Conservation (phyloP, 2,113 vertebrate species). For the Todiramphus saurophagus region DNA sequence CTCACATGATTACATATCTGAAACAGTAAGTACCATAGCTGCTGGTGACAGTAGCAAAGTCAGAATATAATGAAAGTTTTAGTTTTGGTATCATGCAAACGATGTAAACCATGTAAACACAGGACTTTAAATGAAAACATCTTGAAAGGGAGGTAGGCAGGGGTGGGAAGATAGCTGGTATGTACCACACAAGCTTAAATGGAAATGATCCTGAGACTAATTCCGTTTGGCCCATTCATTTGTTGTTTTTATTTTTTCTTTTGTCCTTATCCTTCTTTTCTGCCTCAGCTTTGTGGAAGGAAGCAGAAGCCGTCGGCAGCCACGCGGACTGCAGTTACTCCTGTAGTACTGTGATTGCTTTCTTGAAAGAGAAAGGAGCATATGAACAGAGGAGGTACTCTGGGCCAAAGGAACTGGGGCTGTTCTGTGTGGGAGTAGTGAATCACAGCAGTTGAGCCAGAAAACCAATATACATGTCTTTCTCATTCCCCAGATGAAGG, state of each 20-base stretch:
- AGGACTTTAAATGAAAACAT: background rate
- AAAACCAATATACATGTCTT: background rate
- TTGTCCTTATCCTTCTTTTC: background rate
- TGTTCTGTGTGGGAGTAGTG: background rate
- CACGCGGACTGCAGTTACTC: background rate
- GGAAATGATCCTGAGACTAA: background rate
- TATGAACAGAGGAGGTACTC: background rate
- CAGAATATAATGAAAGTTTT: background rate
- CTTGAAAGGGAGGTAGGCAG: background rate
- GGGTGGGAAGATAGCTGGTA: background rate
- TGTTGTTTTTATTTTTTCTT: background rate
- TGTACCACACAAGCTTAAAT: background rate
- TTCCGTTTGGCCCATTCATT: background rate
- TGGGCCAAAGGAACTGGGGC: background rate
- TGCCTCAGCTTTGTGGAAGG: background rate
- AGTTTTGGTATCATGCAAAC: background rate
- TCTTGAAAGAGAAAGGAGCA: background rate
- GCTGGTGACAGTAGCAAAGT: background rate
- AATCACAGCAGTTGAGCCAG: background rate
- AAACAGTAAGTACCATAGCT: background rate
- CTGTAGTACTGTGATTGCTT: background rate
- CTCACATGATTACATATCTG: accelerated
- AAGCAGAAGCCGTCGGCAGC: background rate
- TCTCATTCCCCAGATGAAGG: background rate
- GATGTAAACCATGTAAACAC: background rate